These are phyloP conservation scores for Carduelis carduelis DNA, from an alignment of 2,797 vertebrate species.

Conservation along the genomic window DNA sequence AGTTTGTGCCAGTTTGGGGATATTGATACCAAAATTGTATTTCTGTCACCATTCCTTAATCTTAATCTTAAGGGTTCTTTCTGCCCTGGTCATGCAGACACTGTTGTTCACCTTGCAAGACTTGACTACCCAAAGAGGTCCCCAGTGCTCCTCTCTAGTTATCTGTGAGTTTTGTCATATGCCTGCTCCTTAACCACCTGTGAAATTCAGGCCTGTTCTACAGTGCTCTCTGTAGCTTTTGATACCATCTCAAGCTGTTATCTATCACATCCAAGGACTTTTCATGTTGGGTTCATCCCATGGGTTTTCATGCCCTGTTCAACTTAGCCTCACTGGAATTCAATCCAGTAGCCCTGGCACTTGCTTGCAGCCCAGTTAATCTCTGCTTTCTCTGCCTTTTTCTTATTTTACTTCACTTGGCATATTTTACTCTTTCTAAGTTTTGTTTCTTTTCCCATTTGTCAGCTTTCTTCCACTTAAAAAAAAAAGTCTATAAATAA, in stretches of 20 bases:
- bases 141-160: neutral
- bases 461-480: neutral
- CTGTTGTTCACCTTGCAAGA: neutral
- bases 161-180: neutral
- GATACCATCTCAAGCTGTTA: neutral
- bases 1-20: neutral
- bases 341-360: neutral
- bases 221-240: neutral
- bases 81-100: neutral
- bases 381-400: neutral
- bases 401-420: neutral
- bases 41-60: neutral
- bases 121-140: neutral
- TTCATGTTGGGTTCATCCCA: neutral
- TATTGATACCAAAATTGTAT: neutral
- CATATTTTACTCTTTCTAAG: neutral
- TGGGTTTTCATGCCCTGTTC: neutral
- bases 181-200: neutral
- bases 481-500: neutral
- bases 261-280: neutral
- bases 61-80: neutral
- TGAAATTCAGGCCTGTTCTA: neutral
- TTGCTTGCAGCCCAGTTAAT: neutral
- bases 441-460: neutral
- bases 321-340: neutral